Conservation (phyloP, 2,113 vertebrate species). For the Brachyhypopomus gauderio region DNA sequence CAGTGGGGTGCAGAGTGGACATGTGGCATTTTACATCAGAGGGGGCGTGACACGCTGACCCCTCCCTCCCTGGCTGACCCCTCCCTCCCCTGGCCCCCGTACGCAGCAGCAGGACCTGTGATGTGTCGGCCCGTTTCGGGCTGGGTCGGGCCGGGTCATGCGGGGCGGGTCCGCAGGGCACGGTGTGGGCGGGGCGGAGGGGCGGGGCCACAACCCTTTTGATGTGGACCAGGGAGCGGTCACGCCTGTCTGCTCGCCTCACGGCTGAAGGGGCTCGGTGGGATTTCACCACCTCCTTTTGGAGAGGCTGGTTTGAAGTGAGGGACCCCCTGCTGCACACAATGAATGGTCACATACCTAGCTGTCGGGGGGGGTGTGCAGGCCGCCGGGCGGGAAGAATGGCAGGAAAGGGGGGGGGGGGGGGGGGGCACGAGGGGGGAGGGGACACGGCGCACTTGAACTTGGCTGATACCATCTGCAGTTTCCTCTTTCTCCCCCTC, state of each 20-base stretch:
- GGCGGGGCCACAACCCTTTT: slow-evolving; percentile 48
- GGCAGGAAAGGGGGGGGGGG: slow-evolving; percentile 43
- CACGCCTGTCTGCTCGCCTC: slow-evolving; percentile 60
- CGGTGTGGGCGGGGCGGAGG: slow-evolving; percentile 31
- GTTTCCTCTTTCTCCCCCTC: slow-evolving; percentile 60
- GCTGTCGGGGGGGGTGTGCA: slow-evolving; percentile 62
- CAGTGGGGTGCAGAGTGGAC: neutral
- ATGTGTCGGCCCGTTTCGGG: slow-evolving; percentile 30
- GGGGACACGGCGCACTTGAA: slow-evolving; percentile 63
- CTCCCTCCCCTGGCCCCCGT: neutral
- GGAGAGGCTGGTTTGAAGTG: slow-evolving; percentile 63
- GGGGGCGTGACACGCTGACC: neutral
- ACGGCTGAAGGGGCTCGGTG: slow-evolving; percentile 48
- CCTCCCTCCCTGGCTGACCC: neutral
- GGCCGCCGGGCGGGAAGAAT: slow-evolving; percentile 57
- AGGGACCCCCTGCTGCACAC: slow-evolving; percentile 63
- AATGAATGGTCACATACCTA: slow-evolving; percentile 71
- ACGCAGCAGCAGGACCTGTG: slow-evolving; percentile 19
- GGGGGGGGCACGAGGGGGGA: neutral
- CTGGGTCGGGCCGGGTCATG: neutral
- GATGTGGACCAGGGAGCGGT: slow-evolving; percentile 48
- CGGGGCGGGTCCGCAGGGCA: slow-evolving; percentile 29
- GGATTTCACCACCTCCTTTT: slow-evolving; percentile 73
- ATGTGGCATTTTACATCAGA: slow-evolving; percentile 33
- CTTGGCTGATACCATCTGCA: slow-evolving; percentile 69